These are phyloP conservation scores for Rhinopomastus cyanomelas DNA, from an alignment of 2,113 vertebrate genomes.

Conservation along the genomic window DNA sequence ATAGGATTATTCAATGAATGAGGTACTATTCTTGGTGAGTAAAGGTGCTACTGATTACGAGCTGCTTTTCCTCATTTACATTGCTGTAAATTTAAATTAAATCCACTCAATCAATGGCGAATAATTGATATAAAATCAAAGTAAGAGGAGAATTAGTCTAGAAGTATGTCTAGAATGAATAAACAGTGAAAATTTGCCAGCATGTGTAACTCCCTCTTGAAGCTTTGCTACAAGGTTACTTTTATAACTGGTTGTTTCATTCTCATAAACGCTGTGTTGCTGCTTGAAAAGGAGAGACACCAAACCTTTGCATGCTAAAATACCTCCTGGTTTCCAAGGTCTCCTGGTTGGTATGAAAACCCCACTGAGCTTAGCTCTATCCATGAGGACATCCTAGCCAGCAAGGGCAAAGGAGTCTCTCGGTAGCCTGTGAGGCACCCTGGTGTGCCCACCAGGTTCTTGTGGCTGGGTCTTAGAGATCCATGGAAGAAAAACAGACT, in stretches of 20 bases:
- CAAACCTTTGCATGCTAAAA: slow-evolving; percentile 45
- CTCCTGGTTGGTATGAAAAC: background rate
- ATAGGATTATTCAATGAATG: slow-evolving; percentile 51
- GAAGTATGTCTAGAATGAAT: slow-evolving; percentile 69
- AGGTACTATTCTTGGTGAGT: slow-evolving; percentile 64
- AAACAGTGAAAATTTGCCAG: slow-evolving; percentile 57
- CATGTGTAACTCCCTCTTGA: slow-evolving; percentile 60
- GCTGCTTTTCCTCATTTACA: slow-evolving; percentile 53
- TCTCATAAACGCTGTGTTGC: slow-evolving; percentile 36
- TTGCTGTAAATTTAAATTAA: slow-evolving; percentile 68
- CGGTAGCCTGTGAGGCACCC: background rate
- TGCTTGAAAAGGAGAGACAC: slow-evolving; percentile 13
- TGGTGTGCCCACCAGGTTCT: background rate
- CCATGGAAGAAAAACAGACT: background rate
- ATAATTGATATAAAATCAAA: slow-evolving; percentile 69
- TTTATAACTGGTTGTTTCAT: slow-evolving; percentile 65
- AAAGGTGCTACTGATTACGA: slow-evolving; percentile 59
- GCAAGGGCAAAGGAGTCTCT: background rate
- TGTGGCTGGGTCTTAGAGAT: background rate
- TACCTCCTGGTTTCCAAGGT: background rate
- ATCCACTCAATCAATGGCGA: slow-evolving; percentile 60
- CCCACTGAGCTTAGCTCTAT: background rate
- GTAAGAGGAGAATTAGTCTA: slow-evolving; percentile 64
- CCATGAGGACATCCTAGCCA: background rate
- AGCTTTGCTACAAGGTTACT: slow-evolving; percentile 64